Percentiles rank a stretch among this genome's conserved stretches.
Evolutionary conservation across 2,888 invertebrate species (phyloP).

Genomic region (Hartigia nigra): DNA sequence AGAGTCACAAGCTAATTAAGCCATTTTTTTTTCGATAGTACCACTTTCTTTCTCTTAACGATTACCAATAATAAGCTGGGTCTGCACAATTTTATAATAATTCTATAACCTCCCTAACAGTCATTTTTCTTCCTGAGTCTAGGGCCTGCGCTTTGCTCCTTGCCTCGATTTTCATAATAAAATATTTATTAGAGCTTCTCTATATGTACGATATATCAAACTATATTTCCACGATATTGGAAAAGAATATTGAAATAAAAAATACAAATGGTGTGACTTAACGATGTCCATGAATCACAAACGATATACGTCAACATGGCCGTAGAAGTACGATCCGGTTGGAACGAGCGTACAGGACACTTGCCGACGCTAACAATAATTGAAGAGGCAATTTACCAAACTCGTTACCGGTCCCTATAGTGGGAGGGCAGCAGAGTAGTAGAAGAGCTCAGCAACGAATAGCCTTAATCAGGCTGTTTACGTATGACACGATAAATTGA

Average conservation of each 20-base stretch:
- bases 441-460: not conserved
- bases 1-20: not conserved
- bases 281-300: not conserved
- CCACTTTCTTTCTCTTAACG: not conserved
- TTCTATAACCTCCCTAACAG: not conserved
- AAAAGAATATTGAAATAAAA: not conserved
- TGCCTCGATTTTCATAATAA: not conserved
- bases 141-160: too few species aligned
- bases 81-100: not conserved
- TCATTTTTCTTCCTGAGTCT: not conserved
- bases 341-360: not conserved
- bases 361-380: not conserved
- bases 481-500: constrained; percentile 10
- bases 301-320: not conserved
- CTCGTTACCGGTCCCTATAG: not conserved
- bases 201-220: not conserved
- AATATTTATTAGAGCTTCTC: not conserved
- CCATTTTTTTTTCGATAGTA: not conserved
- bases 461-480: constrained; percentile 2
- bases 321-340: not conserved
- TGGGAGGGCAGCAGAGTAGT: not conserved
- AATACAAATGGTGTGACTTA: not conserved
- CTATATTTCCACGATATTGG: not conserved
- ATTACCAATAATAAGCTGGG: not conserved
- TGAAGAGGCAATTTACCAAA: not conserved